These are phyloP conservation scores for Rhodophaea formosa DNA, from an alignment of 2,888 invertebrate species.

Conservation along the genomic window DNA sequence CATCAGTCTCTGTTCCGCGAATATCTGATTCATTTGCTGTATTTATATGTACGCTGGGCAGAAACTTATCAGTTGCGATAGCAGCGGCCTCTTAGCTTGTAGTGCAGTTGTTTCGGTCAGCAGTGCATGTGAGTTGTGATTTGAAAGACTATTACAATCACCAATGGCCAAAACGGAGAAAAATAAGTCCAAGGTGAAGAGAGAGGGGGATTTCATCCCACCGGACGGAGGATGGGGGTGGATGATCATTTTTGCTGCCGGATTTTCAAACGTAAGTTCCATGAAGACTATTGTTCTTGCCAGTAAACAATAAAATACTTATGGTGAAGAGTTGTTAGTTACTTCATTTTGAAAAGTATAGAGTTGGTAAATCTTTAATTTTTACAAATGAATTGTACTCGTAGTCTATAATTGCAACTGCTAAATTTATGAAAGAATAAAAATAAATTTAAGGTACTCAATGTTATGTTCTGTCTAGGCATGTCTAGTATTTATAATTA, in stretches of 20 bases:
- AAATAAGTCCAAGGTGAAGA: conserved; percentile 57
- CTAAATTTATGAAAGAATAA: too few relatives aligned
- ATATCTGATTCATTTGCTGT: conserved; percentile 24
- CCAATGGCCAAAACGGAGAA: conserved; percentile 49
- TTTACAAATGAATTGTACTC: too few relatives aligned
- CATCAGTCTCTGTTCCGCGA: conserved; percentile 20
- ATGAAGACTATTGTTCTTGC: too few relatives aligned
- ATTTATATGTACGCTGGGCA: conserved; percentile 23
- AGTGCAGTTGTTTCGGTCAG: conserved; percentile 17
- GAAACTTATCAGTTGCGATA: conserved; percentile 46
- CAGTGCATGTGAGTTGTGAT: conserved; percentile 2
- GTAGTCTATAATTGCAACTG: too few relatives aligned
- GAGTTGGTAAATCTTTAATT: too few relatives aligned
- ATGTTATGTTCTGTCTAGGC: too few relatives aligned
- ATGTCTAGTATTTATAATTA: too few relatives aligned
- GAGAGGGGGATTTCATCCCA: conserved; percentile 81
- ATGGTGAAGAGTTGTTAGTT: too few relatives aligned
- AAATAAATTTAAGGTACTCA: too few relatives aligned
- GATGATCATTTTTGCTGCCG: conserved; percentile 86
- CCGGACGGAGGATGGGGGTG: conserved; percentile 91
- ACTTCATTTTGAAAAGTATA: too few relatives aligned
- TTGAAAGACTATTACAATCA: background rate
- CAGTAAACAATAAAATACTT: too few relatives aligned
- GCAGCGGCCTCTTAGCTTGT: conserved; percentile 35
- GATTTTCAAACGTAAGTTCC: conserved; percentile 85